Conservation (phyloP, 2,888 invertebrate genomes). For the Acronicta psi region DNA sequence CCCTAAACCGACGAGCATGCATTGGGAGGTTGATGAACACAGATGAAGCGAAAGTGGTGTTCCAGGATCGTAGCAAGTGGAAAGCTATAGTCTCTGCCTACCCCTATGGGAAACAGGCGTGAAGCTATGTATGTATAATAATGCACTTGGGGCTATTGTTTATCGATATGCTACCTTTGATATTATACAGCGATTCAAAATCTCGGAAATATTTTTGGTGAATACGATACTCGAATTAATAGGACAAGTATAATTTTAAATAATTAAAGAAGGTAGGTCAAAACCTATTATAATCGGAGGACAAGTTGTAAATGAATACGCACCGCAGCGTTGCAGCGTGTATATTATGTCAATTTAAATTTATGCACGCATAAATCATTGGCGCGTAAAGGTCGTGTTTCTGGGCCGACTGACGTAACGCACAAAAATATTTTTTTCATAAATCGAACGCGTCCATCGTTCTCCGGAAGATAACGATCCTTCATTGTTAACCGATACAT, state of each 20-base stretch:
- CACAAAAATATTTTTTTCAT: slow-evolving; percentile 43
- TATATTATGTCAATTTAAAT: slow-evolving; percentile 60
- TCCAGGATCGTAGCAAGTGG: too few relatives aligned
- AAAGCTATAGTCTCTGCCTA: too few relatives aligned
- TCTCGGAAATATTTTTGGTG: background rate
- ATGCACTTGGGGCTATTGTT: too few relatives aligned
- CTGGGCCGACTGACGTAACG: slow-evolving; percentile 68
- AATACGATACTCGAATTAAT: background rate
- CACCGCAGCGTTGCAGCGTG: slow-evolving; percentile 15
- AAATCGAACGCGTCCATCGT: slow-evolving; percentile 46
- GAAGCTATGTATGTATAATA: too few relatives aligned
- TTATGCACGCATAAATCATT: slow-evolving; percentile 61
- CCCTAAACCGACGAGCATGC: too few relatives aligned
- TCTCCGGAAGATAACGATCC: slow-evolving; percentile 43
- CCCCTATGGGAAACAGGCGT: too few relatives aligned
- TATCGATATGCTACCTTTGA: too few relatives aligned
- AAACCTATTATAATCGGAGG: slow-evolving; percentile 11
- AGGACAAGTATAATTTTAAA: slow-evolving; percentile 22
- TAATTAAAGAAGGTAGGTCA: slow-evolving; percentile 27
- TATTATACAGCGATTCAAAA: background rate
- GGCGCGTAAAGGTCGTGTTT: slow-evolving; percentile 59
- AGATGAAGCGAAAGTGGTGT: too few relatives aligned
- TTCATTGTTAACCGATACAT: slow-evolving; percentile 54
- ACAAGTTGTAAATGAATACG: slow-evolving; percentile 38
- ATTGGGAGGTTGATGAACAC: too few relatives aligned